phyloP scores from a whole-genome alignment of 2,113 vertebrate genomes.

The Toxostoma redivivum region DNA sequence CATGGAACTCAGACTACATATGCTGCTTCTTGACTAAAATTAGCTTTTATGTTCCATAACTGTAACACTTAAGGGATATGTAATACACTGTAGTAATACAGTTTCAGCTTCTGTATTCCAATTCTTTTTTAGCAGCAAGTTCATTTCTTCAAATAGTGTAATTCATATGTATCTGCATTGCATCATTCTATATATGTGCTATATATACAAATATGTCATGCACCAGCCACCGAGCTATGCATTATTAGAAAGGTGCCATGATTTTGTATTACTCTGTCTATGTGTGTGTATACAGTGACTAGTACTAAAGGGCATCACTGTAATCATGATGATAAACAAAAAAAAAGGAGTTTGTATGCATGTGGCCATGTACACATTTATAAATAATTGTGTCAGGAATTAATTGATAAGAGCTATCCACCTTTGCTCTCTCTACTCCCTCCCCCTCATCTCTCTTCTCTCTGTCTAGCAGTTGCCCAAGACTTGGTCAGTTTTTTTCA shows the following conservation, averaged over 20 bases:
- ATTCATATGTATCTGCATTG: background rate
- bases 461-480: background rate
- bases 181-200: background rate
- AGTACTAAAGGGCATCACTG: background rate
- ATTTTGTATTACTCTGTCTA: background rate
- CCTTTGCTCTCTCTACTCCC: background rate
- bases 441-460: background rate
- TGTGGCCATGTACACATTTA: background rate
- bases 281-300: background rate
- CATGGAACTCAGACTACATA: background rate
- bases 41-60: background rate
- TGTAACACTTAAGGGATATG: background rate
- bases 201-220: background rate
- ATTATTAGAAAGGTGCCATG: background rate
- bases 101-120: background rate
- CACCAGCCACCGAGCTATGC: background rate
- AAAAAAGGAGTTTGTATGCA: background rate
- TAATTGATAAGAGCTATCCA: background rate
- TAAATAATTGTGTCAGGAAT: background rate
- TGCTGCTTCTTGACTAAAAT: conserved; percentile 6
- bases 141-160: background rate
- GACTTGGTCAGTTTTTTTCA: background rate
- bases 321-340: background rate
- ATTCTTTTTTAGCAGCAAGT: background rate
- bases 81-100: background rate